Evolutionary conservation across 2,113 vertebrate genomes (phyloP), one percentile per base, ranked within the genome.

Genomic region (Pogonocichla stellata): DNA sequence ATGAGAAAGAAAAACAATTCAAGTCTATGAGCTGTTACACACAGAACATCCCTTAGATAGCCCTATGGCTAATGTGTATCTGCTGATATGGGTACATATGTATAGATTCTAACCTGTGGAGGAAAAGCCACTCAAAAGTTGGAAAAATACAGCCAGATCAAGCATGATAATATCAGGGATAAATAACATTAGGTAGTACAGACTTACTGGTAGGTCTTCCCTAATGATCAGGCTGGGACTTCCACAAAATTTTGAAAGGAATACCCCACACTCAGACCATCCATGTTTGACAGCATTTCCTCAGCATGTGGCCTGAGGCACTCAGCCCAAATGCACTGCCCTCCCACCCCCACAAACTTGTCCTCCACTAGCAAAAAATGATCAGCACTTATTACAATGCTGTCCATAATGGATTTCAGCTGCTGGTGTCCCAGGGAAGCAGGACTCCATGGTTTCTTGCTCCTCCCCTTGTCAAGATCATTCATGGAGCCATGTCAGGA

Each of bases 381-480:
- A 50, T 58, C 72, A 83, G 22, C 72, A 20, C 69, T 91, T 87
- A 57, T 80, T 61, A 11, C 38, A 60, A 9, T 28, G 40, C 23
- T 34, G 10, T 53, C 77, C 62, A 14, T 66, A 87, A 50, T 26
- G 36, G 33, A 38, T 74, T 87, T 50, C 56, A 85, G 69, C 33
- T 93, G 62, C 57, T 3, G 0, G 0, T 34, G 31, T 28, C 38
- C 15, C 0, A 0, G n/a, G 51, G 69, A 84, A 66, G 38, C 40
- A 72, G 26, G 28, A 34, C 10, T 80, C 56, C 56, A 40, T 8
- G 38, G 40, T 43, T 13, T 38, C 40, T 72, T 5, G 1, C 43
- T 67, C 31, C 33, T 78, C n/a, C n/a, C 54, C 58, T 57, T 53
- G 24, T 69, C 60, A 79, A 53, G 45, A 33, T 54, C 14, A 3